phyloP scores from a whole-genome alignment of 2,797 vertebrate species.

The Peromyscus aztecus region DNA sequence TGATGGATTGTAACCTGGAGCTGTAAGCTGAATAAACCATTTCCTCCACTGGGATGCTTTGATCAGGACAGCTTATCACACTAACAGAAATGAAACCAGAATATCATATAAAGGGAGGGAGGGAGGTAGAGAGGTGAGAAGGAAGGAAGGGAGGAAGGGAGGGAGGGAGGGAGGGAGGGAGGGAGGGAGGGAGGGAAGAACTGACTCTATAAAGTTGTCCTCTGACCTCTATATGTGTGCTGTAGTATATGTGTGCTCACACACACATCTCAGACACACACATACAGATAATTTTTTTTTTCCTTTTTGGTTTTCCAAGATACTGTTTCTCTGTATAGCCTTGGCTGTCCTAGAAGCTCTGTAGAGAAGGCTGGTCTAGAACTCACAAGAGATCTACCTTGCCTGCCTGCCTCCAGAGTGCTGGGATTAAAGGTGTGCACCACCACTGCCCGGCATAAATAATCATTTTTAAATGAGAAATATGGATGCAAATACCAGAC shows the following conservation, averaged over 20 bases:
- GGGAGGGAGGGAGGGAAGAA: neutral
- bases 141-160: neutral
- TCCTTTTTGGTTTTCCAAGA: neutral
- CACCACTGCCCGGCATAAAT: neutral
- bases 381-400: neutral
- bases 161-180: too few species aligned
- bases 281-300: neutral
- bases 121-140: neutral
- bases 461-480: neutral
- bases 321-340: neutral
- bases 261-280: neutral
- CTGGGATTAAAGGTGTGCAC: neutral
- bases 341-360: neutral
- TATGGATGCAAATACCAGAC: rapidly evolving
- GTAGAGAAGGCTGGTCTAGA: neutral
- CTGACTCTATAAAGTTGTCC: neutral
- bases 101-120: neutral
- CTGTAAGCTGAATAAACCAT: neutral
- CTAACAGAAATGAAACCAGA: neutral
- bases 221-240: neutral
- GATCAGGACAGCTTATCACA: neutral
- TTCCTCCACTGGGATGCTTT: neutral
- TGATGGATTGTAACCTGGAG: neutral
- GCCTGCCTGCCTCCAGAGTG: neutral
- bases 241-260: neutral